phyloP scores from a whole-genome alignment of 2,888 invertebrate species.

The Phortica magna region DNA sequence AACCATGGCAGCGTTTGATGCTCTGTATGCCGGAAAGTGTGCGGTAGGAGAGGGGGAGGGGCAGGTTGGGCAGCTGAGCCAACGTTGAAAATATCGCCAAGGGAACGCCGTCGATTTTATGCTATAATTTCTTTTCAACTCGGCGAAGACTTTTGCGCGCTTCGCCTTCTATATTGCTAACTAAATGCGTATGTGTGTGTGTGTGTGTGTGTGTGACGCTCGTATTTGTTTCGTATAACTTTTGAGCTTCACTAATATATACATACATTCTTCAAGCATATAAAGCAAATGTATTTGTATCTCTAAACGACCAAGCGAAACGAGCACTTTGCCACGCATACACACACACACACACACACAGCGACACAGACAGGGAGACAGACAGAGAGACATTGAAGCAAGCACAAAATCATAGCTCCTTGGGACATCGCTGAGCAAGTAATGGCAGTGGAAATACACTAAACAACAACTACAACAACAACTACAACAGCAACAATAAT shows the following conservation, averaged over 20 bases:
- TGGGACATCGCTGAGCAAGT: too few species aligned
- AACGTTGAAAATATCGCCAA: constrained; percentile 17
- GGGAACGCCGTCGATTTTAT: constrained; percentile 19
- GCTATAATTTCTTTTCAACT: constrained; percentile 8
- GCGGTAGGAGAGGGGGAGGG: not conserved
- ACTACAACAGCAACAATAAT: not conserved
- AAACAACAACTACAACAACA: not conserved
- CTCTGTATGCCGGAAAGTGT: not conserved
- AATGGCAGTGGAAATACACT: not conserved
- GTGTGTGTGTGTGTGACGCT: constrained; percentile 7
- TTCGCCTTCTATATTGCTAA: constrained; percentile 2
- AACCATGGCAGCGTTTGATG: not conserved
- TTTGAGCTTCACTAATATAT: constrained; percentile 4
- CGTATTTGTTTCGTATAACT: constrained; percentile 9
- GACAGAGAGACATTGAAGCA: too few species aligned
- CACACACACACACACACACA: not conserved
- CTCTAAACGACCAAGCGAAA: not conserved
- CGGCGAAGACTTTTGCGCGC: constrained; percentile 55
- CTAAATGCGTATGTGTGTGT: not conserved
- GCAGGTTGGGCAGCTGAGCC: not conserved
- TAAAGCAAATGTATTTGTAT: not conserved
- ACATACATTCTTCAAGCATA: not conserved
- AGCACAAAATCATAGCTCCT: too few species aligned
- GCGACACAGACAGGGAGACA: not conserved
- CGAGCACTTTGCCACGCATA: too few species aligned